Evolutionary conservation across 2,888 invertebrate genomes (phyloP).

Genomic region (Odontomyia ornata): DNA sequence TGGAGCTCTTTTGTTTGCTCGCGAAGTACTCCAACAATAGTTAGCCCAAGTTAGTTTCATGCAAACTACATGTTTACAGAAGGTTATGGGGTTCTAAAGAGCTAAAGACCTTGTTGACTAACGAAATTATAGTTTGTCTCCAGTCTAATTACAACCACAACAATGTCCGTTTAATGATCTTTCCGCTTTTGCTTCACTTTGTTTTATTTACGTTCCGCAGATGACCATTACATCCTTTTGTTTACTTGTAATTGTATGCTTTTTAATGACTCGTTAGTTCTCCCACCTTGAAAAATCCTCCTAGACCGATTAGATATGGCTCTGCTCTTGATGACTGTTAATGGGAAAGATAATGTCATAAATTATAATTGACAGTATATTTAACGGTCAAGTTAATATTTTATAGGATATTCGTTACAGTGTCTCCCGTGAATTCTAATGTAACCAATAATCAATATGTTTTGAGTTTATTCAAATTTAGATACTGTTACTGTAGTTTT

Average conservation of each 20-base stretch:
- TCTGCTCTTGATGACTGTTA: neutral
- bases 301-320: neutral
- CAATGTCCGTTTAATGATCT: slow-evolving; percentile 46
- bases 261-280: slow-evolving; percentile 12
- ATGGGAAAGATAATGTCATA: slow-evolving; percentile 16
- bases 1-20: neutral
- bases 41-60: slow-evolving; percentile 11
- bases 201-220: slow-evolving; percentile 19
- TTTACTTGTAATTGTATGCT: slow-evolving; percentile 1
- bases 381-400: slow-evolving; percentile 17
- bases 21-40: neutral
- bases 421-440: too few relatives aligned
- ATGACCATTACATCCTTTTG: slow-evolving; percentile 35
- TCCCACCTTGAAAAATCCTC: neutral
- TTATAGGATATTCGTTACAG: neutral
- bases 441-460: too few relatives aligned
- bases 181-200: slow-evolving; percentile 11
- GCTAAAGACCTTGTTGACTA: slow-evolving; percentile 47
- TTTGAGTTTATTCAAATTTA: too few relatives aligned
- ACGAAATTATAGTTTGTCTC: slow-evolving; percentile 45
- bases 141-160: slow-evolving; percentile 46
- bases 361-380: slow-evolving; percentile 27
- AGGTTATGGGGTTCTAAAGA: slow-evolving; percentile 37
- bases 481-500: too few relatives aligned
- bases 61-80: slow-evolving; percentile 46